phyloP scores from a whole-genome alignment of 2,888 invertebrate genomes.

The Pheosia gnoma region DNA sequence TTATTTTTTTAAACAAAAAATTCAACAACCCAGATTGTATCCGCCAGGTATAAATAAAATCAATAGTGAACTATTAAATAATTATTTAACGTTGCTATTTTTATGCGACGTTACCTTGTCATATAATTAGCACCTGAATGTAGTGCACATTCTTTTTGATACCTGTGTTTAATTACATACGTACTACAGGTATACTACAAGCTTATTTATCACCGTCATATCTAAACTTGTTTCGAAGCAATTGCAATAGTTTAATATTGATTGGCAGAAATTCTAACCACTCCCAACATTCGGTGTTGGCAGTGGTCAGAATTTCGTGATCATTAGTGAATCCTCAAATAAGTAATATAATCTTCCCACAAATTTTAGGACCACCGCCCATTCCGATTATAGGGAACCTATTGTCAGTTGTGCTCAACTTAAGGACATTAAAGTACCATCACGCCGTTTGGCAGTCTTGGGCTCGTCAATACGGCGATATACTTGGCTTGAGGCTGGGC shows the following conservation, averaged over 20 bases:
- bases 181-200: too few species aligned
- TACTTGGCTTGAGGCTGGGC: slow-evolving; percentile 87
- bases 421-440: slow-evolving; percentile 63
- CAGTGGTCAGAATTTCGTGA: too few species aligned
- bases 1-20: slow-evolving; percentile 28
- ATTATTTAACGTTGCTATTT: background rate
- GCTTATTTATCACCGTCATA: too few species aligned
- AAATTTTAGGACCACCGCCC: slow-evolving; percentile 62
- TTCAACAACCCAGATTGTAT: slow-evolving; percentile 34
- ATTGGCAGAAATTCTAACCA: too few species aligned
- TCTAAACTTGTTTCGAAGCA: too few species aligned
- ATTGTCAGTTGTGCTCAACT: slow-evolving; percentile 57
- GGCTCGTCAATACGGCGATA: slow-evolving; percentile 84
- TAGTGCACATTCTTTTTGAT: background rate
- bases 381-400: slow-evolving; percentile 71
- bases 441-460: slow-evolving; percentile 86
- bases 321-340: too few species aligned
- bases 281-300: too few species aligned
- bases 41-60: slow-evolving; percentile 47
- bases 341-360: background rate
- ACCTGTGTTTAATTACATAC: background rate
- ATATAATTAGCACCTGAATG: background rate
- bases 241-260: too few species aligned
- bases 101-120: background rate
- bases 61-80: background rate